Percentiles rank a stretch among this genome's conserved stretches.
Conservation (phyloP, 2,113 vertebrate genomes). For the Diglossa brunneiventris region DNA sequence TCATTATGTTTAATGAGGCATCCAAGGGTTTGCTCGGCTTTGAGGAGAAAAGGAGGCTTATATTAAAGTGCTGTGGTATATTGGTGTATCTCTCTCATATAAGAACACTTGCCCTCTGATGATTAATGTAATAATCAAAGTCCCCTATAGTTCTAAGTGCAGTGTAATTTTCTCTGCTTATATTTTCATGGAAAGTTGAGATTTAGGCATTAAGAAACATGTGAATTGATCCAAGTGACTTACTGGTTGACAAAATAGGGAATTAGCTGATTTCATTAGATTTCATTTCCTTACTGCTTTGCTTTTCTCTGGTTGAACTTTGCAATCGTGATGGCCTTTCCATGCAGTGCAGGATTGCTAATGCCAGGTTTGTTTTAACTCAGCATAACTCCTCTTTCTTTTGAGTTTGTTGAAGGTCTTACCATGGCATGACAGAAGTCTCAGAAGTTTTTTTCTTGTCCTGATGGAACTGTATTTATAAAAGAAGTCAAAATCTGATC, state of each 20-base stretch:
- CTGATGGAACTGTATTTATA: background rate
- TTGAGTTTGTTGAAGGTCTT: background rate
- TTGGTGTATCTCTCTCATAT: background rate
- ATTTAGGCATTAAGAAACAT: background rate
- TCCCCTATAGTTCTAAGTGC: background rate
- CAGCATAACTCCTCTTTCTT: rapidly evolving
- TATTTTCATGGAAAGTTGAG: background rate
- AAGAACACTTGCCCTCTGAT: background rate
- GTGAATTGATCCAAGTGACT: background rate
- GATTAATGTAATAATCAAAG: background rate
- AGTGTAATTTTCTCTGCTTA: background rate
- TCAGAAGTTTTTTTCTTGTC: background rate
- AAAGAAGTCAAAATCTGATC: background rate
- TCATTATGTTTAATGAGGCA: background rate
- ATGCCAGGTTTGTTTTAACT: background rate
- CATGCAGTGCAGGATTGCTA: rapidly evolving
- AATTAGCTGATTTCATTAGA: background rate
- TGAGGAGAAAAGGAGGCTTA: background rate
- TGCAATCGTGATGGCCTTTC: rapidly evolving
- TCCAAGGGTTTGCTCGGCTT: background rate
- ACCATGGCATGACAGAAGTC: background rate
- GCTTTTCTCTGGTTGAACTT: background rate
- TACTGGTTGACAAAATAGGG: background rate
- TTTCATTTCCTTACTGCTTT: background rate
- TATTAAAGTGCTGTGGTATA: background rate